Conservation (phyloP, 2,113 vertebrate species). For the Eulacestoma nigropectus region DNA sequence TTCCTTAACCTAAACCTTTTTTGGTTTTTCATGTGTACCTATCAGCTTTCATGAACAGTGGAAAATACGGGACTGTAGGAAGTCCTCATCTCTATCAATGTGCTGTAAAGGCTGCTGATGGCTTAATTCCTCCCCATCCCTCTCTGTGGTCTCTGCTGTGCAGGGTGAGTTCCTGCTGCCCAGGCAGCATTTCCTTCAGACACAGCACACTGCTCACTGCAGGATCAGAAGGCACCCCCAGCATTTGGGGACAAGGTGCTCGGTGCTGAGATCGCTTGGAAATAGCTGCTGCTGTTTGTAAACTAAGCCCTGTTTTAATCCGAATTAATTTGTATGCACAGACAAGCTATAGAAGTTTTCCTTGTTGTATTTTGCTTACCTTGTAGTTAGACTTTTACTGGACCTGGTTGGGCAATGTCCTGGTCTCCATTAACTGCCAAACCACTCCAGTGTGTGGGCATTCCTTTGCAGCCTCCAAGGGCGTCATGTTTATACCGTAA, state of each 20-base stretch:
- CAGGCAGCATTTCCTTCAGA: rapidly evolving
- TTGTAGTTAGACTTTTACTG: neutral
- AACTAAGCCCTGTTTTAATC: neutral
- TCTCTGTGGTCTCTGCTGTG: neutral
- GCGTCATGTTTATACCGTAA: neutral
- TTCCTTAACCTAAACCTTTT: neutral
- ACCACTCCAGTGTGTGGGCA: neutral
- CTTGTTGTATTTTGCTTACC: neutral
- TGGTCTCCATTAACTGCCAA: neutral
- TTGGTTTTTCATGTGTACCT: neutral
- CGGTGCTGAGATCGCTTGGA: neutral
- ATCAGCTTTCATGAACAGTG: neutral
- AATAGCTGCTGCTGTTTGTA: neutral
- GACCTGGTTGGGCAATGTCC: neutral
- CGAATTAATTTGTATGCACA: neutral
- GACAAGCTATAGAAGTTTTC: neutral
- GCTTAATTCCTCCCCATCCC: neutral
- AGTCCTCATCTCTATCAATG: neutral
- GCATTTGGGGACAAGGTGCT: neutral
- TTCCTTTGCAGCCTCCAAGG: neutral
- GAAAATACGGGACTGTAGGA: neutral
- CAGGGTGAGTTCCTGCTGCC: neutral
- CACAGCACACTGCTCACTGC: neutral
- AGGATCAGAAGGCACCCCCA: neutral
- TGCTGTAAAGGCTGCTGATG: neutral